Percentiles rank a stretch among this genome's conserved stretches.
Conservation (phyloP, 1,140 invertebrate genomes). For the Anastrepha ludens region DNA sequence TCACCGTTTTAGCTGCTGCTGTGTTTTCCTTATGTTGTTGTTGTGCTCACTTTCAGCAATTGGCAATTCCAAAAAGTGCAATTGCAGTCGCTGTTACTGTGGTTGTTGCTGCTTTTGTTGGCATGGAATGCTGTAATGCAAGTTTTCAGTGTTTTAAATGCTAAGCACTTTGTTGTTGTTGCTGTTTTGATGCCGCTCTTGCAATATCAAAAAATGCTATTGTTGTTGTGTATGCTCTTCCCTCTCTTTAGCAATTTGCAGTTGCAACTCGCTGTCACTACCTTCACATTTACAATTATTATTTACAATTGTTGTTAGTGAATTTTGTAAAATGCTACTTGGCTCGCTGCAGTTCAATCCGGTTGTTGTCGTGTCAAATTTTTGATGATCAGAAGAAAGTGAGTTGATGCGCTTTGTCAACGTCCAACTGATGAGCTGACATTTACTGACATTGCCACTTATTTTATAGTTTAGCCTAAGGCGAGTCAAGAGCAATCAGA, state of each 20-base stretch:
- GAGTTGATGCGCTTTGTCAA: neutral
- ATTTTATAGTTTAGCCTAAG: conserved; percentile 2
- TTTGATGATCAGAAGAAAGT: conserved; percentile 38
- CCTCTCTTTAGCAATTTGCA: conserved; percentile 17
- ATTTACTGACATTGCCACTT: neutral
- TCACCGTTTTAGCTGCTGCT: no score
- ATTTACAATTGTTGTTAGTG: neutral
- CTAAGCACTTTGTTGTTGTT: neutral
- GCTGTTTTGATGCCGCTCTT: neutral
- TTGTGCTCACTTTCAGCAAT: conserved; percentile 17
- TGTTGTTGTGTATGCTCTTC: neutral
- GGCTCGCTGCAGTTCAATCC: neutral
- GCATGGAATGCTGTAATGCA: conserved; percentile 22
- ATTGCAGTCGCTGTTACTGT: neutral
- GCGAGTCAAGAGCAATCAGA: neutral
- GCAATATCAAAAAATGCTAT: neutral
- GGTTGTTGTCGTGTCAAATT: conserved; percentile 22
- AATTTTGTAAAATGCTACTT: neutral
- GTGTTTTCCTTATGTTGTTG: neutral
- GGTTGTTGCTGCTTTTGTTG: neutral
- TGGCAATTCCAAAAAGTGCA: neutral
- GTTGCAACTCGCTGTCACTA: neutral
- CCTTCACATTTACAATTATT: neutral
- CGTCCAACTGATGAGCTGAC: neutral
- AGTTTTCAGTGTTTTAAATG: neutral